Evolutionary conservation across 2,888 invertebrate species (phyloP).

Genomic region (Yponomeuta plumbellus): DNA sequence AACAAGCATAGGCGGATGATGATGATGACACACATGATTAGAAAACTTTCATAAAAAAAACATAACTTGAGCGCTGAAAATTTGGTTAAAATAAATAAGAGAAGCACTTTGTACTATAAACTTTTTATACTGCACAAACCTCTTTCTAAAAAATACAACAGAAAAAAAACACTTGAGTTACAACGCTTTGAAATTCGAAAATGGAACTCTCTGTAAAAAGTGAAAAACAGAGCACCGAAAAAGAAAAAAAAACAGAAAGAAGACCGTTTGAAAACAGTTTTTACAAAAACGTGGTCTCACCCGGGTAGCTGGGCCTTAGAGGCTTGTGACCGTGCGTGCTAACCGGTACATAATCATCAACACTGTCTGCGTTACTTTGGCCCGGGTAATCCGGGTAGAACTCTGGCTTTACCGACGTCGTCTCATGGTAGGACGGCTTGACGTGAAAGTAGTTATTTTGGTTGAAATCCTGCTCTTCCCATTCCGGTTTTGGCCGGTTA

Average conservation of each 20-base stretch:
- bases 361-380: slow-evolving; percentile 40
- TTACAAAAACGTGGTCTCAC: slow-evolving; percentile 43
- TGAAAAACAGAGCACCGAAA: not conserved
- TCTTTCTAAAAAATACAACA: not conserved
- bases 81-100: too few relatives aligned
- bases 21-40: too few relatives aligned
- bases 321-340: slow-evolving; percentile 51
- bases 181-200: slow-evolving; percentile 23
- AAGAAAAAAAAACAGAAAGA: not conserved
- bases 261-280: slow-evolving; percentile 12
- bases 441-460: slow-evolving; percentile 58
- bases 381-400: slow-evolving; percentile 40
- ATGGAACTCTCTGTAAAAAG: not conserved
- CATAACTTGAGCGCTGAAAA: too few relatives aligned
- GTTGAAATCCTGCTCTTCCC: slow-evolving; percentile 42
- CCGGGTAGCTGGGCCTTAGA: slow-evolving; percentile 60
- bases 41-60: too few relatives aligned
- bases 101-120: too few relatives aligned
- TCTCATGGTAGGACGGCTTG: slow-evolving; percentile 70
- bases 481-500: slow-evolving; percentile 26
- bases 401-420: slow-evolving; percentile 48
- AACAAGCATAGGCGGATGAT: too few relatives aligned
- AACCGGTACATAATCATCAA: slow-evolving; percentile 69
- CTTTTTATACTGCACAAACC: too few relatives aligned
- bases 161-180: slow-evolving; percentile 29